Evolutionary conservation across 2,888 invertebrate genomes (phyloP).

Genomic region (Agrypnus murinus): DNA sequence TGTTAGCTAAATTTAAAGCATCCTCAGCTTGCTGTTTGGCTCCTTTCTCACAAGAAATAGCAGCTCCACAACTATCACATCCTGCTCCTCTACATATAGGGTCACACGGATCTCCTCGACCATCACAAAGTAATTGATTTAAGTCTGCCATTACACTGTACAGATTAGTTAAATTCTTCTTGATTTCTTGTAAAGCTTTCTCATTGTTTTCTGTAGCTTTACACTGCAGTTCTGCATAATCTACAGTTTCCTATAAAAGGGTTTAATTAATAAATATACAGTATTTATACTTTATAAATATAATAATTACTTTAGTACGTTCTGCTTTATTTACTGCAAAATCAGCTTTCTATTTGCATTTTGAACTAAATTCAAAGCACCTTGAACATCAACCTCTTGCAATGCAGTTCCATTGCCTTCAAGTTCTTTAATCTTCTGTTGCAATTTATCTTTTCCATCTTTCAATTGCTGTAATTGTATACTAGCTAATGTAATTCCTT

Average conservation of each 20-base stretch:
- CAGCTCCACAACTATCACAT: constrained; percentile 91
- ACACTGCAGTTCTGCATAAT: constrained; percentile 78
- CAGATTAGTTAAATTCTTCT: constrained; percentile 79
- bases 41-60: constrained; percentile 91
- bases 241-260: constrained; percentile 68
- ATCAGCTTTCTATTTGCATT: constrained; percentile 81
- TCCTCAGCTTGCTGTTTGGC: constrained; percentile 92
- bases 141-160: constrained; percentile 86
- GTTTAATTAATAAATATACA: constrained; percentile 12
- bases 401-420: constrained; percentile 92
- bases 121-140: constrained; percentile 84
- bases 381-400: constrained; percentile 96
- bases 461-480: constrained; percentile 81
- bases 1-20: constrained; percentile 90
- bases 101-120: constrained; percentile 83
- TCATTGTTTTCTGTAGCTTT: constrained; percentile 84
- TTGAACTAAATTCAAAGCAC: constrained; percentile 93
- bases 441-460: constrained; percentile 77
- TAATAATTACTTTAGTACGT: constrained; percentile 59
- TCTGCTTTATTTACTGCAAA: constrained; percentile 72
- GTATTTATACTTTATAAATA: constrained; percentile 21
- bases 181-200: constrained; percentile 79
- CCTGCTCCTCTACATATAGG: constrained; percentile 96
- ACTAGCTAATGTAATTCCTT: constrained; percentile 82
- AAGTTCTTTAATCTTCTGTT: constrained; percentile 82